Conservation (phyloP, 2,888 invertebrate species). For the Augiades crinisus region DNA sequence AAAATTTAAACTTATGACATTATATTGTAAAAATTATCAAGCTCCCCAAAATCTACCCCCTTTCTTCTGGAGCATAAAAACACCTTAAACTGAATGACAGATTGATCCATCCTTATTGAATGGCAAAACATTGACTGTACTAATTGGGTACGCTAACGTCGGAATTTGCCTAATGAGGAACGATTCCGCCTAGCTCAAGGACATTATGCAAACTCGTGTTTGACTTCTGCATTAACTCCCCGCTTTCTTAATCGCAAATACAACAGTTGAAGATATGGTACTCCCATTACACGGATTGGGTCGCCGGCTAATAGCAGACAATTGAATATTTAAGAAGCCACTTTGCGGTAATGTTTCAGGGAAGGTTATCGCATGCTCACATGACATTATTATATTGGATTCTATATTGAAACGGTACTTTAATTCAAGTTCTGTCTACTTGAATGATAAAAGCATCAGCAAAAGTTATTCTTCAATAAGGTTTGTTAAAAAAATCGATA, state of each 20-base stretch:
- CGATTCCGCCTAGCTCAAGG: slow-evolving; percentile 59
- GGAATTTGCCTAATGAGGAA: slow-evolving; percentile 74
- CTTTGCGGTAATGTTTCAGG: slow-evolving; percentile 9
- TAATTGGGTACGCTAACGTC: slow-evolving; percentile 72
- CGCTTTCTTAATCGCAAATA: slow-evolving; percentile 58
- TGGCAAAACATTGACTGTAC: slow-evolving; percentile 72
- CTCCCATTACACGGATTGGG: slow-evolving; percentile 35
- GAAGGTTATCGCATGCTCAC: not conserved
- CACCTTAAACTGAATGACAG: slow-evolving; percentile 45
- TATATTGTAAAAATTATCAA: no score
- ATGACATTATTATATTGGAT: no score
- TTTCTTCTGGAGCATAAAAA: no score
- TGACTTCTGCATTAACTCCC: slow-evolving; percentile 64
- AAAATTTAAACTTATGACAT: no score
- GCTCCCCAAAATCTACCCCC: no score
- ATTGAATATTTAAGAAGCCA: slow-evolving; percentile 31
- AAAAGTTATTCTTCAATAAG: no score
- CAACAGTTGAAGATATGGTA: slow-evolving; percentile 44
- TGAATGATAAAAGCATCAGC: no score
- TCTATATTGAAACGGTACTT: no score
- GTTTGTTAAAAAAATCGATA: no score
- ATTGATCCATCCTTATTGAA: slow-evolving; percentile 54
- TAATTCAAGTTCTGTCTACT: no score
- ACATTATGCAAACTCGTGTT: slow-evolving; percentile 75
- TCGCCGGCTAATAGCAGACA: slow-evolving; percentile 30